A percentile compares a stretch with the other conserved stretches of the same genome.
Conservation (phyloP, 2,113 vertebrate genomes). For the Thinocorus orbignyianus region DNA sequence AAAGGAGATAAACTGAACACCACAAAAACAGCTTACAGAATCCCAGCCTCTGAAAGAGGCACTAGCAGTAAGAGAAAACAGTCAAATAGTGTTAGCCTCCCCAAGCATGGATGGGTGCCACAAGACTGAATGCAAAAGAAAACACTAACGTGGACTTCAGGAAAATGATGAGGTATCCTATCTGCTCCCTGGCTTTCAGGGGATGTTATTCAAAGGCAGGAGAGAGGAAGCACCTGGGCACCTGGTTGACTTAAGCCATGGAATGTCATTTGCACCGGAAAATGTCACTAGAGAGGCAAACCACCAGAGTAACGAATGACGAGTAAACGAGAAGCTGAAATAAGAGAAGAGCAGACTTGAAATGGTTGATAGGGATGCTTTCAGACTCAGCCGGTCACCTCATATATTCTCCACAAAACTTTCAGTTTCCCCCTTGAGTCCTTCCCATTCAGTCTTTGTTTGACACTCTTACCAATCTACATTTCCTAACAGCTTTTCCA, state of each 20-base stretch:
- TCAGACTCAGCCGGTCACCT: conserved; percentile 20
- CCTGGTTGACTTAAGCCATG: conserved; percentile 21
- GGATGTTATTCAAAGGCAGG: conserved; percentile 9
- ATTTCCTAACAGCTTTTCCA: conserved; percentile 65
- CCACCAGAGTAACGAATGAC: not conserved
- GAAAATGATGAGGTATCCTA: conserved; percentile 37
- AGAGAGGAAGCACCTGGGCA: conserved; percentile 49
- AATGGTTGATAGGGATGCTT: conserved; percentile 58
- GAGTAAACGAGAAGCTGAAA: conserved; percentile 28
- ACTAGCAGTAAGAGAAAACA: conserved; percentile 14
- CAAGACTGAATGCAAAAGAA: conserved; percentile 21
- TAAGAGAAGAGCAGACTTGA: conserved; percentile 21
- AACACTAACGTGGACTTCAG: not conserved
- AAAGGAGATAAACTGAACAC: conserved; percentile 45
- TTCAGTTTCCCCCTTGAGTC: conserved; percentile 42
- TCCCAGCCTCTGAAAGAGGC: not conserved
- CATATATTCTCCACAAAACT: conserved; percentile 52
- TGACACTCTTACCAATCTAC: conserved; percentile 50
- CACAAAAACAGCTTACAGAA: conserved; percentile 17
- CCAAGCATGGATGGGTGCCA: not conserved
- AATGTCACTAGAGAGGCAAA: conserved; percentile 27
- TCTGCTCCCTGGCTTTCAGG: conserved; percentile 2
- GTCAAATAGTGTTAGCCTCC: not conserved
- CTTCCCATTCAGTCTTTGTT: conserved; percentile 32
- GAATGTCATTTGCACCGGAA: conserved; percentile 49